Conservation (phyloP, 1,140 invertebrate genomes). For the Drosophila ambigua region DNA sequence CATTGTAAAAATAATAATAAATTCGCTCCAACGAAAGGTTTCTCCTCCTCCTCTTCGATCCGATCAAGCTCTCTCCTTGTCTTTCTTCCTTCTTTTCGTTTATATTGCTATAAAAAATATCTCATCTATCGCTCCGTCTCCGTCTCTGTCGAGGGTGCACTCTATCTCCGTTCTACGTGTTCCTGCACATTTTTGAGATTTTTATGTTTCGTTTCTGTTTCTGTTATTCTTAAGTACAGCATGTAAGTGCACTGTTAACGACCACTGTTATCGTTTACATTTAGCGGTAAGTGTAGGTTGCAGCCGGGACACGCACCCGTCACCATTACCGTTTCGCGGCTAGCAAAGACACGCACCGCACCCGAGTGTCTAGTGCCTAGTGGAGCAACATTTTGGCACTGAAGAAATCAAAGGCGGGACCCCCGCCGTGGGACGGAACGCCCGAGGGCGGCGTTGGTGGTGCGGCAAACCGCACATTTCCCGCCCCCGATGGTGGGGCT, state of each 20-base stretch:
- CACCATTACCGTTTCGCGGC: conserved; percentile 27
- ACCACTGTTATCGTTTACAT: no score
- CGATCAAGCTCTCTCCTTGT: conserved; percentile 10
- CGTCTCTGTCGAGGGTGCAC: conserved; percentile 38
- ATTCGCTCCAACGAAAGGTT: conserved; percentile 80
- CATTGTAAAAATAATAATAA: conserved; percentile 64
- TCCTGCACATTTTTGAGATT: conserved; percentile 78
- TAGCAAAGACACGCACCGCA: conserved; percentile 28
- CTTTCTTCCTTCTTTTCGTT: neutral
- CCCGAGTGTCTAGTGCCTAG: conserved; percentile 33
- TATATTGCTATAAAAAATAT: conserved; percentile 72
- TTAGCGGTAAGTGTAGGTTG: conserved; percentile 13
- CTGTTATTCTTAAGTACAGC: conserved; percentile 66
- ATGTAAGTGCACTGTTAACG: conserved; percentile 70
- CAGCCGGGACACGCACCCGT: conserved; percentile 6
- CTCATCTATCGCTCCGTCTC: conserved; percentile 36
- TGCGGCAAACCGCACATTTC: conserved; percentile 21
- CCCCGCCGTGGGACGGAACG: conserved; percentile 35
- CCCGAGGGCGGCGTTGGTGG: conserved; percentile 36
- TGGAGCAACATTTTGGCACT: conserved; percentile 78
- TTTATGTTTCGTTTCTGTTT: conserved; percentile 19
- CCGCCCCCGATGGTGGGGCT: conserved; percentile 14
- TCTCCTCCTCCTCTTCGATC: conserved; percentile 9
- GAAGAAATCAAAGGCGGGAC: conserved; percentile 72
- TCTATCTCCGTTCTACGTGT: conserved; percentile 49